These are phyloP conservation scores for Melanotaenia nigrans DNA, from an alignment of 2,797 vertebrate genomes.

Conservation along the genomic window DNA sequence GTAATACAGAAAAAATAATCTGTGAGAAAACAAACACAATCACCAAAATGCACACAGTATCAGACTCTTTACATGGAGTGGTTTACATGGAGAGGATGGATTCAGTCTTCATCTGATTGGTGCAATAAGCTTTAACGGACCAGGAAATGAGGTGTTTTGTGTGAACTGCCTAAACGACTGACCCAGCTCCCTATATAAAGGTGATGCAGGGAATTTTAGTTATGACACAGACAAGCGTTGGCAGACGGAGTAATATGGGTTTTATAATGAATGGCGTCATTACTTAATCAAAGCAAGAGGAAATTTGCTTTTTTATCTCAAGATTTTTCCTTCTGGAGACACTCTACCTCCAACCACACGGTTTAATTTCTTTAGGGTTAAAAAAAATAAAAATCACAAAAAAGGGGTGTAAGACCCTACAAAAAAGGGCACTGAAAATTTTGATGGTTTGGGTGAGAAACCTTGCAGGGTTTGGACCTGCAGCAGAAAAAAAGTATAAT, in stretches of 20 bases:
- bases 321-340: neutral
- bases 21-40: slow-evolving; percentile 46
- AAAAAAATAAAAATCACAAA: neutral
- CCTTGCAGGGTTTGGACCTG: slow-evolving; percentile 28
- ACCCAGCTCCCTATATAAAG: neutral
- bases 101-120: slow-evolving; percentile 11
- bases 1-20: slow-evolving; percentile 58
- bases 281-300: neutral
- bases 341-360: neutral
- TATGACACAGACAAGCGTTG: neutral
- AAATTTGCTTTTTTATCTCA: neutral
- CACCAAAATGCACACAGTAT: slow-evolving; percentile 58
- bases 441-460: slow-evolving; percentile 10
- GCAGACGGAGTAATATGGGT: neutral
- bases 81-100: slow-evolving; percentile 22
- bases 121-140: neutral
- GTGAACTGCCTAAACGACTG: neutral
- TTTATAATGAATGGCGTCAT: neutral
- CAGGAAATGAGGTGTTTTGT: neutral
- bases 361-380: neutral
- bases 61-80: slow-evolving; percentile 49
- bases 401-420: neutral
- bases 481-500: slow-evolving; percentile 30
- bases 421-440: slow-evolving; percentile 40
- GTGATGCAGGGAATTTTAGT: slow-evolving; percentile 3